Base-by-base conservation (phyloP, 2,113 vertebrate genomes). In the Salminus brasiliensis region DNA sequence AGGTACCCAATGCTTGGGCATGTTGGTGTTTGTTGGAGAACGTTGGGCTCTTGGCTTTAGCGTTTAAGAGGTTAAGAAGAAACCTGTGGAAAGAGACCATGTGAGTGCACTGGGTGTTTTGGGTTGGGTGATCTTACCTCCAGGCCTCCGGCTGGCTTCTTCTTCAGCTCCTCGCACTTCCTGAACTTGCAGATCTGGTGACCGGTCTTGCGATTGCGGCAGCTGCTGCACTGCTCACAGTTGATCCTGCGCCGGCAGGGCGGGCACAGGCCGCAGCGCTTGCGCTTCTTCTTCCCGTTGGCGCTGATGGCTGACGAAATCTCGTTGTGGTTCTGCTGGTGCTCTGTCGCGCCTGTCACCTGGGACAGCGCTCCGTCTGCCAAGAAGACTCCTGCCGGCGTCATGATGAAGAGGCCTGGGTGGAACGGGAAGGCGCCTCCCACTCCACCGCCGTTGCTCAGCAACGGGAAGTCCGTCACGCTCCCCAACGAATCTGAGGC, bases 101-200 rank as follows among this genome's bases (percentile, higher is more conserved):
- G 9, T 18, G 6, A 39, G 62, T n/a, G 32, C 16, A n/a, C 34
- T 21, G 18, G 21, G 16, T 5, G 18, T 39, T 4, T 39, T 39
- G 36, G 36, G 36, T 21, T 49, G 60, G 4, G 34, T 21, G 57
- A 88, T 82, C 91, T 88, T 87, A 87, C 89, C 79, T 94, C 93
- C 53, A 94, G 89, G 77, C 91, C 93, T 0, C 92, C 92, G 16
- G 91, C 91, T 0, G 97, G 96, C 94, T 99, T 99, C 95, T 98
- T 99, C 95, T 99, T 98, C 92, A 99, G 96, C 96, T 99, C 97
- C 93, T 99, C 97, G 85, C 97, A 99, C 94, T 99, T 99, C 93
- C 97, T 96, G 94, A 98, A 98, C 95, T 99, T 99, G 95, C 97
- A 99, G 95, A 99, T 99, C 96, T 99, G 97, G 92, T 99, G 97